These are phyloP conservation scores for Elmis aenea DNA, from an alignment of 2,888 invertebrate genomes.

Conservation along the genomic window DNA sequence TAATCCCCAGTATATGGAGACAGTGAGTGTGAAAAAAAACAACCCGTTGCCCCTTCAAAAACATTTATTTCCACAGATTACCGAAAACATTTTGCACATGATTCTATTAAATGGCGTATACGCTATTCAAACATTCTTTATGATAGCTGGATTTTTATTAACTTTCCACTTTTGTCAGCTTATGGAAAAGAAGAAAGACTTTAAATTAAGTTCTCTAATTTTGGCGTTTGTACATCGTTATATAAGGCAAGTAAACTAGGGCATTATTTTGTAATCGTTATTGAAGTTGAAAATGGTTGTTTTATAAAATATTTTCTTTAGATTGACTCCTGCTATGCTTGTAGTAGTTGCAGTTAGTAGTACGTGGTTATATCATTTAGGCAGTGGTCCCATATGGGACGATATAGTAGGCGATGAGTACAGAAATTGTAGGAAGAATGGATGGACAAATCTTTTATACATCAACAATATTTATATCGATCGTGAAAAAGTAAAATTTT, in stretches of 20 bases:
- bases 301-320: no score
- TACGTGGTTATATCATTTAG: constrained; percentile 30
- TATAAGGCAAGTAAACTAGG: constrained; percentile 33
- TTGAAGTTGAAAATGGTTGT: constrained; percentile 22
- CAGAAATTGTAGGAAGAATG: no score
- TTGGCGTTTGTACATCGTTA: constrained; percentile 33
- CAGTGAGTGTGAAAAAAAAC: no score
- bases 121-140: constrained; percentile 7
- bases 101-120: constrained; percentile 7
- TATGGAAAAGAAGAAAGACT: constrained; percentile 4
- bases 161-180: constrained; percentile 5
- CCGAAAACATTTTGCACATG: constrained; percentile 4
- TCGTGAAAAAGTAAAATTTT: constrained; percentile 27
- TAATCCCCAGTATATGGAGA: constrained; percentile 13
- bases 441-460: no score
- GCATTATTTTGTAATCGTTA: constrained; percentile 30
- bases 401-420: no score
- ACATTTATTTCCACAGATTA: constrained; percentile 2
- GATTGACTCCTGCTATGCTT: no score
- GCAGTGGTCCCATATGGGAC: no score
- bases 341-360: constrained; percentile 25
- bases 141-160: constrained; percentile 8
- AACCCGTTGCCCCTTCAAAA: background rate
- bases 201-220: constrained; percentile 9
- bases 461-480: constrained; percentile 30